Base-by-base conservation (phyloP, 2,797 vertebrate genomes). In the Salarias fasciatus region DNA sequence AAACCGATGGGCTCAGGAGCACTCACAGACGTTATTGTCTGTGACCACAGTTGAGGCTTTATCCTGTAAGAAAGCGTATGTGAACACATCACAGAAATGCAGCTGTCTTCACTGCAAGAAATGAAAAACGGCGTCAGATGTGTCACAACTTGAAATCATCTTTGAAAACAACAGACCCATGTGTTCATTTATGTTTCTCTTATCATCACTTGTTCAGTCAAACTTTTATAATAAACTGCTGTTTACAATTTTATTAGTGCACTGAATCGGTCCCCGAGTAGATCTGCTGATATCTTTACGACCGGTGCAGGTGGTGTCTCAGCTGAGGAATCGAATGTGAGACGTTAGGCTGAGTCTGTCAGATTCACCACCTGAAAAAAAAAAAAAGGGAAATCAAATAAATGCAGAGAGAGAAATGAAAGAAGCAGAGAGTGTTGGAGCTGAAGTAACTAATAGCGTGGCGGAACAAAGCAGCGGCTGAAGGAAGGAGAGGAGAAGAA, bases 401-500 rank as follows among this genome's bases (percentile, higher is more conserved):
- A 11, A 45, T 35, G 12, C 9, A 38, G 11, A 10, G 24, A 45
- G 13, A 43, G 10, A 38, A 10, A 38, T 37, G 24, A 36, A 48
- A 31, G 33, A 66, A 65, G 45, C 29, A 41, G 12, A 48, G 41
- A 37, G 28, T 56, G 42, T 49, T 55, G 51, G 18, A 52, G 45
- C 2, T 38, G 53, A 55, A 35, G 44, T 28, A 18, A 55, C 2
- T 18, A 28, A 55, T 2, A 64, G 43, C 56, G 57, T 45, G 41
- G 36, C 30, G 41, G 44, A 11, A 28, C n/a, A 42, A 53, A 40
- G 28, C 14, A 36, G 51, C 40, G 37, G 66, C 24, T 13, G 50
- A 46, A 35, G 67, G 33, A 35, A 35, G 33, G 8, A 69, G 49
- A 63, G 58, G 56, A 71, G 57, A 60, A 30, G 55, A n/a, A 52